phyloP scores from a whole-genome alignment of 2,113 vertebrate species.

The Cyrtonyx montezumae region DNA sequence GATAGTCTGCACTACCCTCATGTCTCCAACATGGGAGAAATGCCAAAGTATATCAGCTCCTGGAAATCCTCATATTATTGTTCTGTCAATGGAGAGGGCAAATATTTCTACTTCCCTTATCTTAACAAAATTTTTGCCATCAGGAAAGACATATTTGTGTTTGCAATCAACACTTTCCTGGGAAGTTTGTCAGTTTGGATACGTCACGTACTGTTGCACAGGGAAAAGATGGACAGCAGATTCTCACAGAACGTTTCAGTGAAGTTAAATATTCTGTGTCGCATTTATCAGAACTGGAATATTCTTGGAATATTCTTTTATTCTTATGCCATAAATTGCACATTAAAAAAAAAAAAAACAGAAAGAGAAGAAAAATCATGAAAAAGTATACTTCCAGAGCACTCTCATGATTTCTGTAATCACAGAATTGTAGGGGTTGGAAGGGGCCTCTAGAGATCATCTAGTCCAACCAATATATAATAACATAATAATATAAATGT shows the following conservation, averaged over 20 bases:
- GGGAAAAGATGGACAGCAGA: background rate
- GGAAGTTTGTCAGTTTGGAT: background rate
- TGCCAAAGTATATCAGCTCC: background rate
- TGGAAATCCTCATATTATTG: background rate
- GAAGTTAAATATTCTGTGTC: background rate
- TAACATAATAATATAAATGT: too few relatives aligned
- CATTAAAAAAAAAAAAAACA: background rate
- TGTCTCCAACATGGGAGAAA: background rate
- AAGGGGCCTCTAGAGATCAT: too few relatives aligned
- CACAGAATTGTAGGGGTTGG: too few relatives aligned
- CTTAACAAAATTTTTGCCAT: background rate
- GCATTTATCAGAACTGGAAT: background rate
- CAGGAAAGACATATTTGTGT: background rate
- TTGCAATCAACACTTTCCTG: background rate
- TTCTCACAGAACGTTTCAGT: background rate
- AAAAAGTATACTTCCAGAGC: background rate
- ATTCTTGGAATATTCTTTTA: background rate
- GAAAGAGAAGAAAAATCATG: background rate
- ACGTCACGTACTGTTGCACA: background rate
- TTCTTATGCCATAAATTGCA: background rate
- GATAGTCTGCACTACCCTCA: background rate
- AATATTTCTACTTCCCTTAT: background rate
- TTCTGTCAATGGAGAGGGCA: background rate
- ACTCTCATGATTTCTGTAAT: background rate
- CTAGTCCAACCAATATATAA: too few relatives aligned